Evolutionary conservation across 1,140 invertebrate genomes (phyloP), one percentile per base, ranked within the genome.

Genomic region (Scylla paramamosain): DNA sequence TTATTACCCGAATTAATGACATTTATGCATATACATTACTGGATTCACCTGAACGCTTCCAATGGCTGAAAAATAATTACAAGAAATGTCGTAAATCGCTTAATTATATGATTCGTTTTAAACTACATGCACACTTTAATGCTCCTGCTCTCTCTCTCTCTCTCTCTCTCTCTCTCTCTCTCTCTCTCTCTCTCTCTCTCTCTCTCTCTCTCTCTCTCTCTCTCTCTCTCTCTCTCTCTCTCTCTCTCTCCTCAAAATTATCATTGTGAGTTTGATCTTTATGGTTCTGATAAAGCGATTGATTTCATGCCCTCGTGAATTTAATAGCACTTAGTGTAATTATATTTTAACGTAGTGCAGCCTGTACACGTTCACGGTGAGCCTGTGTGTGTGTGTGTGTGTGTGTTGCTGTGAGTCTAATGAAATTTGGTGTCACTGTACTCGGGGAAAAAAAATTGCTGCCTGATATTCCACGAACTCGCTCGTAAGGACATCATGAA

Each of bases 251-350:
- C n/a, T n/a, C n/a, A 67, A 3, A 10, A 20, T 25, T 25, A 67
- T 67, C 20, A 4, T 25, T 25, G 20, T 77, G 67, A 77, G 67
- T 77, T 25, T 7, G n/a, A 77, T 77, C 25, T 77, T 77, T 77
- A 77, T 77, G 67, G 25, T 1, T n/a, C 25, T n/a, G 16, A 77
- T 77, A n/a, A 77, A n/a, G 20, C 20, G 67, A 77, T 77, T n/a
- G 67, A 77, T 77, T 77, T 25, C 67, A 77, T 77, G 8, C n/a
- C 0, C n/a, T n/a, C 25, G 20, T 77, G 16, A n/a, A n/a, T 77
- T 77, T 77, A 77, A 77, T 77, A 77, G 67, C 20, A 77, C 67
- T 77, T 59, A 59, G 67, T n/a, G 67, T 77, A n/a, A 77, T 77
- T 77, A n/a, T 77, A n/a, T 77, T n/a, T 77, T 8, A n/a, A 6